A percentile compares a stretch with the other conserved stretches of the same genome.
Evolutionary conservation across 2,797 vertebrate species (phyloP).

Genomic region (Chrysocyon brachyurus): DNA sequence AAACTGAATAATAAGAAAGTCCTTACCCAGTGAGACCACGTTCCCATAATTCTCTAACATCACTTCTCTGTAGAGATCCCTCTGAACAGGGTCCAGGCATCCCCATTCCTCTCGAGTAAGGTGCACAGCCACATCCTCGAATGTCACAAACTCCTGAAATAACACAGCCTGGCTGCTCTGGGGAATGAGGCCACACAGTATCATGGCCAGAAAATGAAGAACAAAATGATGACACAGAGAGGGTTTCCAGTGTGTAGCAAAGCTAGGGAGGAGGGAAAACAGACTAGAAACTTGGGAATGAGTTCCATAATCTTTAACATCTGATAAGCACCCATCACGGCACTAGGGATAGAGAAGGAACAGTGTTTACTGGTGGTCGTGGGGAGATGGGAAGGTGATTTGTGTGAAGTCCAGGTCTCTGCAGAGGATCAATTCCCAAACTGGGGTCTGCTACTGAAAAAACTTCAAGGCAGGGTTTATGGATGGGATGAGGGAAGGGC

Average conservation of each 20-base stretch:
- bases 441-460: constrained; percentile 55
- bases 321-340: neutral
- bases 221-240: neutral
- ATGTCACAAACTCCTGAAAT: constrained; percentile 86
- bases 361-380: neutral
- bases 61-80: constrained; percentile 86
- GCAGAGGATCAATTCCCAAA: constrained; percentile 49
- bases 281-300: constrained; percentile 47
- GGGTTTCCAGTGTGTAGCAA: neutral
- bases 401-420: constrained; percentile 62
- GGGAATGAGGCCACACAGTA: constrained; percentile 60
- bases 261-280: constrained; percentile 32
- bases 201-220: constrained; percentile 57
- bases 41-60: constrained; percentile 86
- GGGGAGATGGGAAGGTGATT: constrained; percentile 39
- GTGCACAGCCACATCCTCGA: constrained; percentile 85
- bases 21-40: constrained; percentile 84
- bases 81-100: constrained; percentile 85
- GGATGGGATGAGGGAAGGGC: constrained; percentile 43
- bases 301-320: constrained; percentile 41
- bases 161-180: constrained; percentile 80
- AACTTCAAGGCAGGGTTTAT: constrained; percentile 63
- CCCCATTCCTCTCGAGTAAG: constrained; percentile 86
- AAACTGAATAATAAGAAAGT: constrained; percentile 66
- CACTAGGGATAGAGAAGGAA: constrained; percentile 50